Conservation (phyloP, 2,113 vertebrate species). For the Ancistrus triradiatus region DNA sequence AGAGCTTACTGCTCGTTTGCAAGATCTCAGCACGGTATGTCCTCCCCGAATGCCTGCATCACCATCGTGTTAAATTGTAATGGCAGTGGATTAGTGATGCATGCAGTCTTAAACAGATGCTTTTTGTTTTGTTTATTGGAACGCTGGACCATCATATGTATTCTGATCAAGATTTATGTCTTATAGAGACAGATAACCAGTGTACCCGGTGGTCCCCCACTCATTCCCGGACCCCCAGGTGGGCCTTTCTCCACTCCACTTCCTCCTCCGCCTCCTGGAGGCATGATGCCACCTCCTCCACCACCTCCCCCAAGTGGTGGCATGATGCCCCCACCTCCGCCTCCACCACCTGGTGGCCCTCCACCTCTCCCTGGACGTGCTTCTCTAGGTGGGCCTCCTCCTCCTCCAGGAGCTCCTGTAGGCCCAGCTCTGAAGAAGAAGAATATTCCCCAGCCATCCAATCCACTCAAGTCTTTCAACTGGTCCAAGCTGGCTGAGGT, state of each 20-base stretch:
- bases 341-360: conserved; percentile 80
- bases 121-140: not conserved
- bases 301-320: conserved; percentile 64
- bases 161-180: not conserved
- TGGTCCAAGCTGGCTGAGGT: conserved; percentile 96
- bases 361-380: conserved; percentile 80
- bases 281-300: conserved; percentile 62
- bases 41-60: not conserved
- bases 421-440: conserved; percentile 83
- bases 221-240: conserved; percentile 74
- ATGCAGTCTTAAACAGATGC: no score
- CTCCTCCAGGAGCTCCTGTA: conserved; percentile 81
- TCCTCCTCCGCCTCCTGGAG: conserved; percentile 45
- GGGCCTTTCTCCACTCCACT: conserved; percentile 65
- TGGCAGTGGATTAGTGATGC: no score
- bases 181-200: conserved; percentile 76
- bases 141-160: not conserved
- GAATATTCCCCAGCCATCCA: conserved; percentile 87
- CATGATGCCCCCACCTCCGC: conserved; percentile 71
- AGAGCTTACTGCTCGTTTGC: conserved; percentile 81
- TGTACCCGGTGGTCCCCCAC: conserved; percentile 76
- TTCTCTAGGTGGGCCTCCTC: conserved; percentile 72
- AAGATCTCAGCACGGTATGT: conserved; percentile 86
- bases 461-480: conserved; percentile 97
- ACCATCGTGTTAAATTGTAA: not conserved